Evolutionary conservation across 2,888 invertebrate genomes (phyloP).

Genomic region (Pimpla rufipes): DNA sequence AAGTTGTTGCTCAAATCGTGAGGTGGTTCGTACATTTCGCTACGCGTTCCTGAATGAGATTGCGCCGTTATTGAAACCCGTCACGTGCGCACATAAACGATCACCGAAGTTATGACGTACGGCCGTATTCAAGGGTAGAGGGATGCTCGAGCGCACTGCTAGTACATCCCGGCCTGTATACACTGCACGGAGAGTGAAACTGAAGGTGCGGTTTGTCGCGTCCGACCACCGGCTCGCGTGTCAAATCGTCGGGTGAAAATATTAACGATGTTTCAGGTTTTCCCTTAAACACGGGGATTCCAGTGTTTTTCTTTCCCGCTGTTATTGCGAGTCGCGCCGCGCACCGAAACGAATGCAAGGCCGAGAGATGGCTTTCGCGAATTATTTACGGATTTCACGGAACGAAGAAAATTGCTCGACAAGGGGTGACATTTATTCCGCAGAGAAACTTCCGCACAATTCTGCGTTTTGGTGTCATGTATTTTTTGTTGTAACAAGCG

Average conservation of each 20-base stretch:
- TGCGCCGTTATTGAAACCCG: conserved; percentile 70
- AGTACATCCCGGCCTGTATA: conserved; percentile 6
- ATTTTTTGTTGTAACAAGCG: too few species aligned
- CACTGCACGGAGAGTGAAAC: conserved; percentile 23
- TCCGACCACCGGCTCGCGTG: conserved; percentile 45
- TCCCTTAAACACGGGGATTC: conserved; percentile 9
- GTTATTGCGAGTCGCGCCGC: neutral
- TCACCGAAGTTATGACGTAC: conserved; percentile 71
- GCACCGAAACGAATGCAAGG: neutral
- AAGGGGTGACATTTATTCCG: neutral
- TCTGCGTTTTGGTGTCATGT: neutral
- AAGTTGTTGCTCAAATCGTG: neutral
- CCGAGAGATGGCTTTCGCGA: neutral
- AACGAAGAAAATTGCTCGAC: neutral
- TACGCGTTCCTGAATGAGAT: conserved; percentile 67
- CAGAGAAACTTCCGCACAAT: neutral
- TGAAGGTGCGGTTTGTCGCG: conserved; percentile 63
- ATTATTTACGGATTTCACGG: conserved; percentile 28
- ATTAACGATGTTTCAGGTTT: conserved; percentile 29
- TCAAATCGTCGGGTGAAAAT: conserved; percentile 47
- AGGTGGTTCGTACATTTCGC: conserved; percentile 15
- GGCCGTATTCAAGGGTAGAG: conserved; percentile 38
- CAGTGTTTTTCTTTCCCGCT: neutral
- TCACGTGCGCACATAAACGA: conserved; percentile 52
- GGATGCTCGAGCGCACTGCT: neutral